A percentile compares a stretch with the other conserved stretches of the same genome.
Evolutionary conservation across 2,113 vertebrate genomes (phyloP).

Genomic region (Alethe diademata): DNA sequence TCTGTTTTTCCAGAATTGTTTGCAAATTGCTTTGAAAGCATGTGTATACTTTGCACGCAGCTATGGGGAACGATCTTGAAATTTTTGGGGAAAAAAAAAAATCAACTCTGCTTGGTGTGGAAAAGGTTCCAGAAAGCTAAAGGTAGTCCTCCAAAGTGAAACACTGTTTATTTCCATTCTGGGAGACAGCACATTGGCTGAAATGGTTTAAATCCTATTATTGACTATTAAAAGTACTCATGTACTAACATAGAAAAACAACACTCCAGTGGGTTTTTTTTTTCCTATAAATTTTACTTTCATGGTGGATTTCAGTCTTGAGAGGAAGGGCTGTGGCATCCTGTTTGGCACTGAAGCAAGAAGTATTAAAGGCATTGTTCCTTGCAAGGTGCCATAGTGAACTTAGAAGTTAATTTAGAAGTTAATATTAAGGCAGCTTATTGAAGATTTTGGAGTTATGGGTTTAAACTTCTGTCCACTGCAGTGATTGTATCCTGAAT

Average conservation of each 20-base stretch:
- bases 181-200: background rate
- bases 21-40: background rate
- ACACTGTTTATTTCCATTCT: background rate
- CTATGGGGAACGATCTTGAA: background rate
- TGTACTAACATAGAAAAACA: background rate
- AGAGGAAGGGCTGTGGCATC: background rate
- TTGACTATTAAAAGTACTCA: background rate
- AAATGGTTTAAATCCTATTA: background rate
- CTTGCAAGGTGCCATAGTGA: background rate
- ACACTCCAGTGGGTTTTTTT: background rate
- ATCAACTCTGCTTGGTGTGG: background rate
- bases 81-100: background rate
- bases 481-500: background rate
- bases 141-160: background rate
- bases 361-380: background rate
- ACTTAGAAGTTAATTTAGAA: background rate
- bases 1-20: background rate
- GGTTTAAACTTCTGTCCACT: background rate
- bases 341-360: background rate
- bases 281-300: background rate
- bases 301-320: background rate
- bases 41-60: rapidly evolving
- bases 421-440: background rate
- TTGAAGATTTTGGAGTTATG: background rate
- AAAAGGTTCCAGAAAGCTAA: background rate